Base-by-base conservation (phyloP, 2,113 vertebrate species). In the Mesembrinibis cayennensis region DNA sequence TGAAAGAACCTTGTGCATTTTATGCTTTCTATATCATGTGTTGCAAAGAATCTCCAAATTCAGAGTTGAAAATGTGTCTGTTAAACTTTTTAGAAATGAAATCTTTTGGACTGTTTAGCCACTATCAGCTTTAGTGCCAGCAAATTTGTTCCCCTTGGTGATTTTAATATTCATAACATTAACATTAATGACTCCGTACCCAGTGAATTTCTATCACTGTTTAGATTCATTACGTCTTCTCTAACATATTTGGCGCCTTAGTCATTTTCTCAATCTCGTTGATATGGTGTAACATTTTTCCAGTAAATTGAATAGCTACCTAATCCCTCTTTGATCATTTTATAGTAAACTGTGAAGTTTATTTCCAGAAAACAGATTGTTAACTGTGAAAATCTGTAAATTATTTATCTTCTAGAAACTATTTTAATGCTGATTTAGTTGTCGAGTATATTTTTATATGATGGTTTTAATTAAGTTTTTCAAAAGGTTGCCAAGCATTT, bases 301-400 rank as follows among this genome's bases (percentile, higher is more conserved):
- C 91, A 95, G 96, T 95, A 97, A 97, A 97, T 92, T 96, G 85
- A 97, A 97, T 96, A 97, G 85, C 87, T 97, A 96, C 93, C 97
- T 97, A 97, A 96, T 97, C 96, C 94, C 94, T 96, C 95, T 97
- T 96, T 97, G 97, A 97, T 97, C 82, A 94, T 98, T 97, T 96
- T 87, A 70, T 96, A 95, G 91, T 97, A 97, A 97, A 97, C 94
- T 94, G 81, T 96, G 95, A 97, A 93, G 96, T 94, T 97, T 97
- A 95, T 96, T 97, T 97, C 87, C 84, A 96, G 91, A 95, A 96
- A 96, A 58, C 93, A 93, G 93, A 96, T 93, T 95, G 93, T 95
- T 97, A 97, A 94, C 89, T 95, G 94, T 93, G 95, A 95, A 95
- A 95, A 91, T 63, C 94, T 87, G 72, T 96, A 94, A 95, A 97